Evolutionary conservation across 2,888 invertebrate species (phyloP), one percentile per base, ranked within the genome.

Genomic region (Proisotoma minuta): DNA sequence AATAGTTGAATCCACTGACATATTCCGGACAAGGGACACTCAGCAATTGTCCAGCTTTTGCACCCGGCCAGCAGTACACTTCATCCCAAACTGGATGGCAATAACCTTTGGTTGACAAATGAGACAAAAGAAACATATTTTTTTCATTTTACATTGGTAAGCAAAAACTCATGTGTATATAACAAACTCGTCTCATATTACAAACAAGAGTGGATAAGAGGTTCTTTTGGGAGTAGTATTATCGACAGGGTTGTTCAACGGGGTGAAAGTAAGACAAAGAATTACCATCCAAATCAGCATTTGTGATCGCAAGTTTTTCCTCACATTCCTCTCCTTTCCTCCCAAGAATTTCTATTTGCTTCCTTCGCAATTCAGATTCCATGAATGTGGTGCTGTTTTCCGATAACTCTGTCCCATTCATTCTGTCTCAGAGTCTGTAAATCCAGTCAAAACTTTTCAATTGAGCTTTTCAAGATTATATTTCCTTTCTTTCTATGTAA

Each of bases 11-110:
- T 15, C 58, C 58, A n/a, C 20, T 48, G 40, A 66, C 58, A 47
- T 66, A 66, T 2, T 63, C 74, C 1, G 82, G 82, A 71, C 84
- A 84, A 1, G 78, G 75, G 49, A 79, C 77, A 10, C 69, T 74
- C 0, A 78, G 77, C 3, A 77, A 71, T n/a, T 72, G 69, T 2
- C 81, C 80, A 10, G 80, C 78, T 51, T 75, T 71, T 0, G 81
- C 79, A 26, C 76, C 75, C 1, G 79, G 78, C 84, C 84, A 84
- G 70, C 83, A 84, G 43, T 81, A 75, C 12, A 56, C 63, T 52
- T 80, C 81, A 70, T 84, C 83, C 76, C 82, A 83, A n/a, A 78
- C 77, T 57, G 80, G 76, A 0, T 82, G 81, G 66, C 84, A 84
- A 60, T 60, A 59, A 27, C 63, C 70, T 68, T 49, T 1, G 24